These are phyloP conservation scores for Neogale vison DNA, from an alignment of 2,113 vertebrate genomes.

Conservation along the genomic window DNA sequence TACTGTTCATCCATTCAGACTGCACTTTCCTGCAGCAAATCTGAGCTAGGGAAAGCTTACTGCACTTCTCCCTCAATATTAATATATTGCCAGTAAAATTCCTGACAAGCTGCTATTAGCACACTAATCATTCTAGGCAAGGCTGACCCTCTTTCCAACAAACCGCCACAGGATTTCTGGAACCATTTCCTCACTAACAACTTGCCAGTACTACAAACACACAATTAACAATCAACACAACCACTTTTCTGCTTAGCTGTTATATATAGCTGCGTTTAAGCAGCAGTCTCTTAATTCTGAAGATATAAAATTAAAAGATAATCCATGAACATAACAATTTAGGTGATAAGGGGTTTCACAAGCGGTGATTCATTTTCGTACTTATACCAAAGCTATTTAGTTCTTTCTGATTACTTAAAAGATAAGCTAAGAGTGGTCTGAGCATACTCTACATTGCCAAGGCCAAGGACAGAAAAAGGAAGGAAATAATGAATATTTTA, in stretches of 20 bases:
- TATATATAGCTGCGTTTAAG: conserved; percentile 45
- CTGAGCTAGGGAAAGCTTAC: neutral
- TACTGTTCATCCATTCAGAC: neutral
- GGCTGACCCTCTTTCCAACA: conserved; percentile 36
- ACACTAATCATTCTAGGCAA: conserved; percentile 8
- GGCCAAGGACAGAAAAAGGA: conserved; percentile 63
- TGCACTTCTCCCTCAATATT: neutral
- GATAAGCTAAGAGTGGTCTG: conserved; percentile 66
- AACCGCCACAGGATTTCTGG: conserved; percentile 33
- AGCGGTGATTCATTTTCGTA: conserved; percentile 69
- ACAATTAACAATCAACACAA: conserved; percentile 35
- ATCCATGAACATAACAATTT: conserved; percentile 43
- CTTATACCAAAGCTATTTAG: conserved; percentile 63
- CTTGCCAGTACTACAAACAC: conserved; percentile 39
- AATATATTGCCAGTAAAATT: neutral
- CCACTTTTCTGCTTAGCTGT: conserved; percentile 49
- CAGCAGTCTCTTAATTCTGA: conserved; percentile 69
- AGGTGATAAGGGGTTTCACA: conserved; percentile 31
- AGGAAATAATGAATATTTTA: conserved; percentile 76
- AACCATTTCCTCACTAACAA: neutral
- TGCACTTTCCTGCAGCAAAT: neutral
- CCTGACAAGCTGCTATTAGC: conserved; percentile 8
- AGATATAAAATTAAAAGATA: conserved; percentile 72
- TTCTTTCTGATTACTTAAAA: conserved; percentile 72
- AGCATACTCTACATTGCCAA: conserved; percentile 62